Evolutionary conservation across 2,113 vertebrate species (phyloP).

Genomic region (Protobothrops mucrosquamatus): DNA sequence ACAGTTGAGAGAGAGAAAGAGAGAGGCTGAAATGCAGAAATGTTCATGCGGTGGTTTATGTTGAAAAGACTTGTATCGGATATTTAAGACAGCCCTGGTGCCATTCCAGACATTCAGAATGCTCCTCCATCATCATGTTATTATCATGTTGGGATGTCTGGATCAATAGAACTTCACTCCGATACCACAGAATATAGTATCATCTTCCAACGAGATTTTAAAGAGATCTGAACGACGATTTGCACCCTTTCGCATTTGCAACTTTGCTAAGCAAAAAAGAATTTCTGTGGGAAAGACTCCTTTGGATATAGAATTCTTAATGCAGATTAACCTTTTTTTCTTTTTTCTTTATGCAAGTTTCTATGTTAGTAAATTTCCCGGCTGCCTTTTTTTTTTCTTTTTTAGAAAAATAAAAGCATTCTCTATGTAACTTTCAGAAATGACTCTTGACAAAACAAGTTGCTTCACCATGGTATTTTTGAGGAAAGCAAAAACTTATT

Average conservation of each 20-base stretch:
- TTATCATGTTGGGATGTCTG: background rate
- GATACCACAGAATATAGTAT: background rate
- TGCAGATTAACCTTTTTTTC: background rate
- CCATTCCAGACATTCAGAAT: background rate
- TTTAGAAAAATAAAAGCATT: background rate
- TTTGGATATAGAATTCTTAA: background rate
- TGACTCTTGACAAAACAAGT: background rate
- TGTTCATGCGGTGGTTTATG: constrained; percentile 20
- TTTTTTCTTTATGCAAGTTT: background rate
- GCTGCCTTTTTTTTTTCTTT: background rate
- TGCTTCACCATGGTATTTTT: background rate
- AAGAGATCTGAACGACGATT: background rate
- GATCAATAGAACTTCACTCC: background rate
- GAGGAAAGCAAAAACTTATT: background rate
- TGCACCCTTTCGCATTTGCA: background rate
- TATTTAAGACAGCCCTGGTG: constrained; percentile 5
- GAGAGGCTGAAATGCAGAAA: constrained; percentile 23
- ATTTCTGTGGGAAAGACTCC: background rate
- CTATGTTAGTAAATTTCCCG: background rate
- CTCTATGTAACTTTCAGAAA: background rate
- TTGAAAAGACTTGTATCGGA: constrained; percentile 32
- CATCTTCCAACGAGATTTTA: background rate
- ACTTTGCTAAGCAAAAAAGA: background rate
- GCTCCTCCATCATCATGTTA: background rate
- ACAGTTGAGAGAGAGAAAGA: background rate